Evolutionary conservation across 2,888 invertebrate genomes (phyloP), one percentile per base, ranked within the genome.

Genomic region (Adela reaumurella): DNA sequence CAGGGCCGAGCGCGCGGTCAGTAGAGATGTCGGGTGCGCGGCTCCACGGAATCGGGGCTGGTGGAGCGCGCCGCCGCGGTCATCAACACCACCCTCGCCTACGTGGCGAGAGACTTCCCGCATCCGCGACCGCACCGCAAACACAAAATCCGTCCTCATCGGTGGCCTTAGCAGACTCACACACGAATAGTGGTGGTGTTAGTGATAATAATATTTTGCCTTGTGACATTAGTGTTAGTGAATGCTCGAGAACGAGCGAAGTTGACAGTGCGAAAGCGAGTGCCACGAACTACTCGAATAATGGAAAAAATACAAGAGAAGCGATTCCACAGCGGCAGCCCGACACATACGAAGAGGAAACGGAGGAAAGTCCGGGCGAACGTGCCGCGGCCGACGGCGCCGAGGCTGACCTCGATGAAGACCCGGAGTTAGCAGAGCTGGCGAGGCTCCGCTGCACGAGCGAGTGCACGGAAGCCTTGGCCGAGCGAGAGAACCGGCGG

Each of bases 361-460:
- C 65, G 56, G 64, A 66, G 52, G 68, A 67, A 50, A 67, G 64
- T 53, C 74, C 74, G 19, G 78, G 77, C 56, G 77, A 70, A 61
- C 66, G 74, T 50, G 71, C 71, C 48, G 70, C 74, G 50, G 80
- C 68, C 52, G 72, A 76, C 55, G 78, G 77, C n/a, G 76, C 73
- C 43, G 79, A 80, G 60, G 64, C 68, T 53, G 60, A 64, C 50
- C 62, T 62, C 55, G 87, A 87, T 63, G 87, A 89, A 58, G 91
- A 91, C 65, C 87, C 86, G 42, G 92, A 92, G 67, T 82, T 87
- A 11, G 89, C 86, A 51, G 92, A 93, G 68, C 83, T 94, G 58
- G 87, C 94, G 11, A 87, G 89, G 64, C 81, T 95, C 53, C 82
- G 95, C 57, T 96, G 95, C 72, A 87, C 93, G 43, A 94, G 93